Conservation (phyloP, 2,888 invertebrate genomes). For the Chrysolina oricalcia region DNA sequence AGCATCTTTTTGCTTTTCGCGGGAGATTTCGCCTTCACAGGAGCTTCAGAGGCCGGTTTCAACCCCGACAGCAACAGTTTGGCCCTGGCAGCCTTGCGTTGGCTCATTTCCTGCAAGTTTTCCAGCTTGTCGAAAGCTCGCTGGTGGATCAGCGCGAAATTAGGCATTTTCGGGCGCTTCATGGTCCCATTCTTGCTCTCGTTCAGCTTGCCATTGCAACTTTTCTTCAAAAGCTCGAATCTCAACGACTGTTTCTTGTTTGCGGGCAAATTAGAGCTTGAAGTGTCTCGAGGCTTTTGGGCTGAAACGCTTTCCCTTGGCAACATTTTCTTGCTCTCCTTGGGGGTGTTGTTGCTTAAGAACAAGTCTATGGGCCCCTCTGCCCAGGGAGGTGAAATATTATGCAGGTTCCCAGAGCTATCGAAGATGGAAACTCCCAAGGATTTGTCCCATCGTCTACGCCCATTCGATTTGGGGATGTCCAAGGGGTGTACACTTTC, state of each 20-base stretch:
- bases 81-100: slow-evolving; percentile 72
- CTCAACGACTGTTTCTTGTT: slow-evolving; percentile 19
- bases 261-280: slow-evolving; percentile 1
- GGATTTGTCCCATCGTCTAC: slow-evolving; percentile 45
- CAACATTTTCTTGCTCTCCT: slow-evolving; percentile 9
- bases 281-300: not conserved
- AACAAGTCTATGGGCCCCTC: not conserved
- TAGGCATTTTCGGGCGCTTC: slow-evolving; percentile 75
- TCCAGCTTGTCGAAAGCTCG: slow-evolving; percentile 80
- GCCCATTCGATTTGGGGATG: slow-evolving; percentile 30
- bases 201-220: slow-evolving; percentile 3
- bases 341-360: slow-evolving; percentile 20
- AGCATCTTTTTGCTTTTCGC: slow-evolving; percentile 35
- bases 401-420: slow-evolving; percentile 27
- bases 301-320: not conserved
- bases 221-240: slow-evolving; percentile 6
- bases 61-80: slow-evolving; percentile 67
- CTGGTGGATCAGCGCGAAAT: slow-evolving; percentile 81
- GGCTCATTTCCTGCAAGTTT: slow-evolving; percentile 77
- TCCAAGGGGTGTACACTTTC: not conserved
- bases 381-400: slow-evolving; percentile 38
- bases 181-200: slow-evolving; percentile 25
- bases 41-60: slow-evolving; percentile 53
- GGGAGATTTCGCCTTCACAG: slow-evolving; percentile 28
- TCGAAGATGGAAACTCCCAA: slow-evolving; percentile 39